These are phyloP conservation scores for Ammodytes dubius DNA, from an alignment of 2,113 vertebrate genomes.

Conservation along the genomic window DNA sequence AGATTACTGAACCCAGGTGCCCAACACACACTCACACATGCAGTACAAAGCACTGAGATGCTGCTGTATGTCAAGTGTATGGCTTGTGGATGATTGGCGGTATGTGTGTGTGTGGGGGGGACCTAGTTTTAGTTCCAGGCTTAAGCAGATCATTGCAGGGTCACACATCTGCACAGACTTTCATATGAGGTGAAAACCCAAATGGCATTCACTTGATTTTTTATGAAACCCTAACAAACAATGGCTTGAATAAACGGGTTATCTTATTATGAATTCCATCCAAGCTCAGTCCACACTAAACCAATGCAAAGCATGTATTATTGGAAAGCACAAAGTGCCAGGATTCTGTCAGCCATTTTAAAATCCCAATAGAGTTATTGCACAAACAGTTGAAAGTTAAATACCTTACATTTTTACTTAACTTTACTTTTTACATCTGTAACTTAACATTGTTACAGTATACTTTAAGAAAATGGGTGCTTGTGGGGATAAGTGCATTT, in stretches of 20 bases:
- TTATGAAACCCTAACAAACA: not conserved
- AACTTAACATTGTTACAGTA: not conserved
- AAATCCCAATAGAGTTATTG: not conserved
- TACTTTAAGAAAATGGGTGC: too few relatives aligned
- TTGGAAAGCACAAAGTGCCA: not conserved
- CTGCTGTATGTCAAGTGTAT: constrained; percentile 35
- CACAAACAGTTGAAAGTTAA: not conserved
- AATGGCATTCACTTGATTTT: not conserved
- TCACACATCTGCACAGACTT: not conserved
- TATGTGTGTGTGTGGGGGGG: not conserved
- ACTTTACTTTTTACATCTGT: not conserved
- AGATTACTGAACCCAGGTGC: constrained; percentile 92
- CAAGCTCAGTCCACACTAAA: not conserved
- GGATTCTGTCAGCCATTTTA: not conserved
- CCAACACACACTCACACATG: constrained; percentile 59
- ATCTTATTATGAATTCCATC: not conserved
- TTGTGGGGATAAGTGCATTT: too few relatives aligned
- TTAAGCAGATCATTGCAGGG: constrained; percentile 2
- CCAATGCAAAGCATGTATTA: not conserved
- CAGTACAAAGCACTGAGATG: constrained; percentile 17
- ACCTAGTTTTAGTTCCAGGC: constrained; percentile 1
- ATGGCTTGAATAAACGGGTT: not conserved
- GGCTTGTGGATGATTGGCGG: not conserved
- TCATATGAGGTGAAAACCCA: not conserved
- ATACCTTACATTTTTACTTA: not conserved